These are phyloP conservation scores for Isaurus tuberculatus DNA, from an alignment of 92 coral and sea anemone genomes.

Conservation along the genomic window DNA sequence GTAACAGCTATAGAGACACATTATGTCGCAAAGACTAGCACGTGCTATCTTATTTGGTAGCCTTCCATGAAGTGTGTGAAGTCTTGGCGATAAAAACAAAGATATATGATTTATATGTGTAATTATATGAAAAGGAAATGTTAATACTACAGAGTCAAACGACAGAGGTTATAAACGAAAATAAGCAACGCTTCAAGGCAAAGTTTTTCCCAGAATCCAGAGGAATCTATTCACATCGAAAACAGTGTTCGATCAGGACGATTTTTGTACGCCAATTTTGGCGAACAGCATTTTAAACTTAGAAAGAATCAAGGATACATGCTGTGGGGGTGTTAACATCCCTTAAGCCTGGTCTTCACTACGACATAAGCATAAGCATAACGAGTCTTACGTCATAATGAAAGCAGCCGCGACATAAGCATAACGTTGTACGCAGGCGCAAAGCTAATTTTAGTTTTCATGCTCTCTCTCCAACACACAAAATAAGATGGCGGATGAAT, in stretches of 20 bases:
- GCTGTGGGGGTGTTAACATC: background rate
- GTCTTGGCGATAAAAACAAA: constrained; percentile 27
- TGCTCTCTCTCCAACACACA: no score
- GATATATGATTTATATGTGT: constrained; percentile 50
- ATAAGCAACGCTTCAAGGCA: constrained; percentile 38
- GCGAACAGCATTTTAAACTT: constrained; percentile 31
- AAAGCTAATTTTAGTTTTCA: no score
- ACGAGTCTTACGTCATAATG: no score
- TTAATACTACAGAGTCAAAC: constrained; percentile 41
- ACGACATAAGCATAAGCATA: no score
- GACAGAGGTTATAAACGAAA: constrained; percentile 42
- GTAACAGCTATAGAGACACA: constrained; percentile 39
- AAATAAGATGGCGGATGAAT: no score
- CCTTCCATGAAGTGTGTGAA: constrained; percentile 31
- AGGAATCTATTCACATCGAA: background rate
- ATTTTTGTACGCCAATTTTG: constrained; percentile 43
- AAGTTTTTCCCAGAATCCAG: constrained; percentile 7
- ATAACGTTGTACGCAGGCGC: no score
- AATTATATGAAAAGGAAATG: constrained; percentile 50
- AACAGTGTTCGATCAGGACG: constrained; percentile 43
- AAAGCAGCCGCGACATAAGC: no score
- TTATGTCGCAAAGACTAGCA: constrained; percentile 12
- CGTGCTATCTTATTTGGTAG: background rate
- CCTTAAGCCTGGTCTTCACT: no score
- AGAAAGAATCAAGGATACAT: constrained; percentile 1